phyloP scores from a whole-genome alignment of 1,140 invertebrate genomes.

The Euura saliciscinereae region DNA sequence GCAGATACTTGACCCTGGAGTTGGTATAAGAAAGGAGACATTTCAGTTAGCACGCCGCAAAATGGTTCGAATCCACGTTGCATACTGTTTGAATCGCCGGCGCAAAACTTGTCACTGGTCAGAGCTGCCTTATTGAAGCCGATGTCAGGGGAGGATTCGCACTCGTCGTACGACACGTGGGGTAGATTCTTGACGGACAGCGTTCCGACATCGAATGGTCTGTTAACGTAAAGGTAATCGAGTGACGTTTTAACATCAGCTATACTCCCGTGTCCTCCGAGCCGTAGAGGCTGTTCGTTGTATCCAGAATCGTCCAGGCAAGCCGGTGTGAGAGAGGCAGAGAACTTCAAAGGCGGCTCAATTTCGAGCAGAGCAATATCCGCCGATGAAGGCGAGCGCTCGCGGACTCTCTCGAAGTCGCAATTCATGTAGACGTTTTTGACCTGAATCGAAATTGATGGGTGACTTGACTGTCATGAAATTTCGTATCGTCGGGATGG shows the following conservation, averaged over 20 bases:
- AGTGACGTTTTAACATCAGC: constrained; percentile 48
- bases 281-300: constrained; percentile 26
- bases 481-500: too few relatives aligned
- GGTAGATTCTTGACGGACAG: constrained; percentile 48
- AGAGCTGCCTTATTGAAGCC: constrained; percentile 35
- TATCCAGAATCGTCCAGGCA: constrained; percentile 46
- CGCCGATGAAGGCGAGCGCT: constrained; percentile 37
- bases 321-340: constrained; percentile 39
- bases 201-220: constrained; percentile 35
- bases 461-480: background rate
- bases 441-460: constrained; percentile 36
- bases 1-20: background rate
- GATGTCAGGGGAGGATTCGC: constrained; percentile 29
- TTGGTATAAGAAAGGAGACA: too few relatives aligned
- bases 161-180: constrained; percentile 37
- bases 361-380: constrained; percentile 53
- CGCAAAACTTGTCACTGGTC: constrained; percentile 53
- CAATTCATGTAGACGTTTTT: constrained; percentile 46
- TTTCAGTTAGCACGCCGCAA: too few relatives aligned
- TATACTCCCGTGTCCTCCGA: constrained; percentile 43
- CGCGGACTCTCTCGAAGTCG: constrained; percentile 42
- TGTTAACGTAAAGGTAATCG: constrained; percentile 25
- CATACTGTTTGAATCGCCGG: constrained; percentile 53
- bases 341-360: constrained; percentile 39
- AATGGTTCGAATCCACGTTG: background rate